Conservation (phyloP, 2,888 invertebrate genomes). For the Phaedon cochleariae region DNA sequence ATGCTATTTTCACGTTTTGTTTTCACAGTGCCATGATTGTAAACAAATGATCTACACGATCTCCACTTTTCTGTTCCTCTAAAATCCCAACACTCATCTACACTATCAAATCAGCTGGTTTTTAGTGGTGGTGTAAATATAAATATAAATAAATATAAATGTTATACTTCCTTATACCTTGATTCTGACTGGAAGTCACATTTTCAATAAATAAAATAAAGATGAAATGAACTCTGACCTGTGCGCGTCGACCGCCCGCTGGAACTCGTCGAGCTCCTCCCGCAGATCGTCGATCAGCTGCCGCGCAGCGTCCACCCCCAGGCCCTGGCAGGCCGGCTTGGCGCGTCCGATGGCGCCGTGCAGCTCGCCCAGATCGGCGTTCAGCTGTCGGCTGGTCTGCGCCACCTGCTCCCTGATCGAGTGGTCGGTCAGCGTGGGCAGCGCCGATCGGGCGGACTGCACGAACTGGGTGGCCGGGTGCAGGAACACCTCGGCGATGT, state of each 20-base stretch:
- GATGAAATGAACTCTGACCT: too few relatives aligned
- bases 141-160: too few relatives aligned
- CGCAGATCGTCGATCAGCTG: constrained; percentile 83
- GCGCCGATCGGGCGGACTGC: constrained; percentile 78
- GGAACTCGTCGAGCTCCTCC: constrained; percentile 83
- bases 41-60: too few relatives aligned
- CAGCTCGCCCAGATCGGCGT: constrained; percentile 63
- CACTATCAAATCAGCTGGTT: too few relatives aligned
- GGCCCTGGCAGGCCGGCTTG: constrained; percentile 73
- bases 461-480: constrained; percentile 78
- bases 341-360: constrained; percentile 59
- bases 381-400: constrained; percentile 74
- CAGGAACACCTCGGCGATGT: constrained; percentile 84
- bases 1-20: too few relatives aligned
- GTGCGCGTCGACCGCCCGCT: constrained; percentile 76
- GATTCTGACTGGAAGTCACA: too few relatives aligned
- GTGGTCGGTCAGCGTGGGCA: constrained; percentile 85
- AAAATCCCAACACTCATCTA: too few relatives aligned
- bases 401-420: constrained; percentile 78
- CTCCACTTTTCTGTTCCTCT: too few relatives aligned
- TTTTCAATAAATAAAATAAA: too few relatives aligned
- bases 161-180: too few relatives aligned
- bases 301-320: constrained; percentile 87
- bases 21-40: too few relatives aligned
- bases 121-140: too few relatives aligned